A percentile compares a stretch with the other conserved stretches of the same genome.
Conservation (phyloP, 1,140 invertebrate genomes). For the Coboldia fuscipes region DNA sequence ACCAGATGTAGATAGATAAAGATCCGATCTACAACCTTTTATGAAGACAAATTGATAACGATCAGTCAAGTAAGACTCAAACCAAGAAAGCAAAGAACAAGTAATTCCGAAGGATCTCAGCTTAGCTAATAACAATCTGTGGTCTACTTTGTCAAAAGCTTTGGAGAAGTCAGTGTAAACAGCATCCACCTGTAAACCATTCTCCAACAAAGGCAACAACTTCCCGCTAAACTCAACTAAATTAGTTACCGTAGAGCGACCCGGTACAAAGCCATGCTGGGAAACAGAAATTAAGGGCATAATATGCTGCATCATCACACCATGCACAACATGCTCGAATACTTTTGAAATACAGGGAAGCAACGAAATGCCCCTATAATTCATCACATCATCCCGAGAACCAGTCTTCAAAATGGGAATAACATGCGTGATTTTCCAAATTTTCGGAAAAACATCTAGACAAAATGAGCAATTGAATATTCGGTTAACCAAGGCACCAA, state of each 20-base stretch:
- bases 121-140: slow-evolving; percentile 6
- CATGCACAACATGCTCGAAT: too few species aligned
- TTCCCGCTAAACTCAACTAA: slow-evolving; percentile 2
- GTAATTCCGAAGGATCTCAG: slow-evolving; percentile 1
- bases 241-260: slow-evolving; percentile 4
- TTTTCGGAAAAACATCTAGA: too few species aligned
- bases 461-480: too few species aligned
- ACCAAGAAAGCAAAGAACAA: slow-evolving; percentile 2
- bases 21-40: neutral
- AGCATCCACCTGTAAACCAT: slow-evolving; percentile 7
- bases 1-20: neutral
- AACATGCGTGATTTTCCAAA: too few species aligned
- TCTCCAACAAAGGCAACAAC: neutral
- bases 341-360: too few species aligned
- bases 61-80: slow-evolving; percentile 4
- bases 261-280: slow-evolving; percentile 6
- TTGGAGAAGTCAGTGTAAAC: slow-evolving; percentile 10
- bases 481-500: too few species aligned
- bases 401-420: too few species aligned
- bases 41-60: slow-evolving; percentile 2
- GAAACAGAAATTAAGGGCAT: too few species aligned
- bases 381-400: too few species aligned
- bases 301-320: too few species aligned
- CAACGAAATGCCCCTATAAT: too few species aligned
- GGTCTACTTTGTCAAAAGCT: slow-evolving; percentile 9